Evolutionary conservation across 2,113 vertebrate genomes (phyloP), one percentile per base, ranked within the genome.

Genomic region (Brienomyrus brachyistius): DNA sequence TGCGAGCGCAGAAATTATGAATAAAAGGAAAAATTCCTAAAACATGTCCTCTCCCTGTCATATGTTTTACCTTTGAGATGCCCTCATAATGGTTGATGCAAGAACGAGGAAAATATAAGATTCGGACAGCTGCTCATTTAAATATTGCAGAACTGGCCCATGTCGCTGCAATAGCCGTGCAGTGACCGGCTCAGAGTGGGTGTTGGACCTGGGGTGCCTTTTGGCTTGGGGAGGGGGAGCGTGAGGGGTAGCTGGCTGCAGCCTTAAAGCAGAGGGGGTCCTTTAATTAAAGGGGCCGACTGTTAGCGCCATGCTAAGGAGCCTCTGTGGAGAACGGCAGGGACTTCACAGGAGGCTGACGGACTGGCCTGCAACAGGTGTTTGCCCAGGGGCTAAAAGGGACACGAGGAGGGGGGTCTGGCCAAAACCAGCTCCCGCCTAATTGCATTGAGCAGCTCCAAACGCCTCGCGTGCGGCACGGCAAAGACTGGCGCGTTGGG

Each of bases 1-100:
- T 95, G 94, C 94, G 95, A 93, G 94, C 94, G 92, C 93, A 89
- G 35, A 88, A 90, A 89, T 77, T 31, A 88, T 9, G 17, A 94
- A 94, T 94, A 89, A 48, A 88, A 70, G 59, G 45, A 27, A 40
- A 52, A 31, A 27, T 13, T 48, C 9, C 6, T 45, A 27, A 48
- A 23, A 62, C 19, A 48, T n/a, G 40, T 45, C 48, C 80, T 56
- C 35, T 19, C 47, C 80, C 80, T 62, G 1, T 80, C 35, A 80
- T 40, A 56, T 48, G 51, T 35, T 23, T 35, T 83, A 47, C 47
- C 80, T 89, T 85, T 83, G 15, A 40, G 31, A 31, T 11, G 80
- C 70, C 35, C 17, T 82, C 66, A 13, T 51, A 82, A 43, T 9
- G 74, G 43, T 35, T 70, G 4, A 47, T 43, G 62, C 23, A 47